Evolutionary conservation across 2,113 vertebrate species (phyloP).

Genomic region (Eudyptes chrysolophus): DNA sequence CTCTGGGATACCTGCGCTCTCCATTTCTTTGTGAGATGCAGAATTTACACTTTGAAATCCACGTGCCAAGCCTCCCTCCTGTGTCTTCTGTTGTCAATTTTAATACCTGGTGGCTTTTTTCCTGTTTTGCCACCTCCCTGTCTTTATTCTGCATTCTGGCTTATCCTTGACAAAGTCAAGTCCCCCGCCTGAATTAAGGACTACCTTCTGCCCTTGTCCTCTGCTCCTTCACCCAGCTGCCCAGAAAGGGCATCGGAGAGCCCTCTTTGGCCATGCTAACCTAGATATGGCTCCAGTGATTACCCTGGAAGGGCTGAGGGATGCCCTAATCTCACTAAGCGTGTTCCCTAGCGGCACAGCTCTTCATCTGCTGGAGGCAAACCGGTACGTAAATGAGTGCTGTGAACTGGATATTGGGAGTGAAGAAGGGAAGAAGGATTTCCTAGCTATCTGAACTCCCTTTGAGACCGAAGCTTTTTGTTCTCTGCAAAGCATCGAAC

Average conservation of each 20-base stretch:
- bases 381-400: fast-evolving
- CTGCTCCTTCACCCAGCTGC: not conserved
- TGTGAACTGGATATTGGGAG: not conserved
- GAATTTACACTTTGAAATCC: not conserved
- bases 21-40: not conserved
- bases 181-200: not conserved
- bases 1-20: not conserved
- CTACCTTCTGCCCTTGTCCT: not conserved
- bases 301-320: not conserved
- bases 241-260: not conserved
- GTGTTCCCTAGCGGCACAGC: fast-evolving
- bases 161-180: not conserved
- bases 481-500: not conserved
- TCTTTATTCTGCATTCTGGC: not conserved
- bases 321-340: not conserved
- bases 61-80: not conserved
- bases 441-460: not conserved
- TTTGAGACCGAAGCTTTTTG: not conserved
- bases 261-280: not conserved
- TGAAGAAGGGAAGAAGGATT: not conserved
- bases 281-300: not conserved
- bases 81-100: not conserved
- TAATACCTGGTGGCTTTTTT: not conserved
- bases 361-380: not conserved
- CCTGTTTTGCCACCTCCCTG: not conserved